These are phyloP conservation scores for Oscheius myriophilus DNA, from an alignment of 2,888 invertebrate genomes.

Conservation along the genomic window DNA sequence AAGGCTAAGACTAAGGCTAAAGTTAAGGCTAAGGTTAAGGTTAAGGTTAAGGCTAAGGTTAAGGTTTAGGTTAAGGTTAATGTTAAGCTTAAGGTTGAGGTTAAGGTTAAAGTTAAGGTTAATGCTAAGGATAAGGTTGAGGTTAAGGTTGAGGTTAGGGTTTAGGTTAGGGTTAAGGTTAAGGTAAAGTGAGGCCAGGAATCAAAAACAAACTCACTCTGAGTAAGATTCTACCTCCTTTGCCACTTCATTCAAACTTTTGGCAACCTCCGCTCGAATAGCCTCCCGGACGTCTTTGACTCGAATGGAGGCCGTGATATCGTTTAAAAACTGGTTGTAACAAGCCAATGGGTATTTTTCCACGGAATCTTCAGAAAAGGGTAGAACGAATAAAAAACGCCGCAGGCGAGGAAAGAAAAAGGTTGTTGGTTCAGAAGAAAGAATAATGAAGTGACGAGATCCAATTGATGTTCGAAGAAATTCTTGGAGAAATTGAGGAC, in stretches of 20 bases:
- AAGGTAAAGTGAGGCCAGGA: no score
- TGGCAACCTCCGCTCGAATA: conserved; percentile 30
- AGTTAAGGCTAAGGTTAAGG: no score
- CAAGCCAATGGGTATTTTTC: conserved; percentile 31
- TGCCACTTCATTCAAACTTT: conserved; percentile 6
- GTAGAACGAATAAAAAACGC: conserved; percentile 36
- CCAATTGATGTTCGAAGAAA: conserved; percentile 1
- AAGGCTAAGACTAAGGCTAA: no score
- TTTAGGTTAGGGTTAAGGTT: no score
- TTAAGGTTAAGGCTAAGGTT: no score
- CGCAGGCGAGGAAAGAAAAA: conserved; percentile 26
- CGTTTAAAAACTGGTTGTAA: conserved; percentile 26
- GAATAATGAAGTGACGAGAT: conserved; percentile 8
- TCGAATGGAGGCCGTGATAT: conserved; percentile 31
- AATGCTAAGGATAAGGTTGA: no score
- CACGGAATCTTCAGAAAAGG: conserved; percentile 30
- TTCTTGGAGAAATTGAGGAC: not conserved
- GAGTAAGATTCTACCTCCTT: not conserved
- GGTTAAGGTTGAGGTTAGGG: no score
- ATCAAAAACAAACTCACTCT: no score
- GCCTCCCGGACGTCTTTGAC: conserved; percentile 35
- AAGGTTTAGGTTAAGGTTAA: no score
- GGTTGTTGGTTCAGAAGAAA: conserved; percentile 14
- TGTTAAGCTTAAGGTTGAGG: no score
- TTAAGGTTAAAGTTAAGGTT: no score